These are phyloP conservation scores for Temnothorax longispinosus DNA, from an alignment of 1,140 invertebrate genomes.

Conservation along the genomic window DNA sequence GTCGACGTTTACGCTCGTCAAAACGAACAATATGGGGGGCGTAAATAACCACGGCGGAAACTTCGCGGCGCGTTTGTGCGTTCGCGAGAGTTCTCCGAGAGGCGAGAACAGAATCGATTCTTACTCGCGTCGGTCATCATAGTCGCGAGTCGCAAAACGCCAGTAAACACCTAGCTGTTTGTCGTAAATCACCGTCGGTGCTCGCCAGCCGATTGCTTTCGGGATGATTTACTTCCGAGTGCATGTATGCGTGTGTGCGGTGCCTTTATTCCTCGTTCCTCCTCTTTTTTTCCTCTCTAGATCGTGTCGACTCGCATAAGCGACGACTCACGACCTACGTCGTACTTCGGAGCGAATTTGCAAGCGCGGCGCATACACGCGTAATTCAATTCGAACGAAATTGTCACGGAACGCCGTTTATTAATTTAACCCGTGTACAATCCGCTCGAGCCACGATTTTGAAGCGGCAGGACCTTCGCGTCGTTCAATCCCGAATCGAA, in stretches of 20 bases:
- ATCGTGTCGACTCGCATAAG: neutral
- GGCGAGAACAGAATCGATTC: constrained; percentile 61
- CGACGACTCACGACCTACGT: neutral
- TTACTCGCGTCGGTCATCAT: constrained; percentile 38
- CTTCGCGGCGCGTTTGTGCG: constrained; percentile 64
- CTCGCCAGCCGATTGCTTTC: constrained; percentile 66
- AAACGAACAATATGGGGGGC: constrained; percentile 81
- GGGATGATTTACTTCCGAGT: constrained; percentile 60
- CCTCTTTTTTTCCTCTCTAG: neutral
- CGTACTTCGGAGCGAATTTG: neutral
- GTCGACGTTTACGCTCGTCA: constrained; percentile 84
- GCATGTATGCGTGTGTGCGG: neutral
- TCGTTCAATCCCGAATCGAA: neutral
- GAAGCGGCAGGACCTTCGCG: neutral
- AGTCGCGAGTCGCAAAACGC: constrained; percentile 46
- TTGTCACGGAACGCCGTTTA: neutral
- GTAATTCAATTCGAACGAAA: constrained; percentile 28
- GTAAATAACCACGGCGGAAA: constrained; percentile 81
- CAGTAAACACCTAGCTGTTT: constrained; percentile 68
- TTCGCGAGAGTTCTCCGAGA: neutral
- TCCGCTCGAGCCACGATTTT: neutral
- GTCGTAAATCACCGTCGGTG: constrained; percentile 67
- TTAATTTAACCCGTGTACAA: constrained; percentile 12
- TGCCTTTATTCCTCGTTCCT: neutral
- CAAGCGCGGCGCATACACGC: neutral